Base-by-base conservation (phyloP, 2,113 vertebrate species). In the Passerina amoena region DNA sequence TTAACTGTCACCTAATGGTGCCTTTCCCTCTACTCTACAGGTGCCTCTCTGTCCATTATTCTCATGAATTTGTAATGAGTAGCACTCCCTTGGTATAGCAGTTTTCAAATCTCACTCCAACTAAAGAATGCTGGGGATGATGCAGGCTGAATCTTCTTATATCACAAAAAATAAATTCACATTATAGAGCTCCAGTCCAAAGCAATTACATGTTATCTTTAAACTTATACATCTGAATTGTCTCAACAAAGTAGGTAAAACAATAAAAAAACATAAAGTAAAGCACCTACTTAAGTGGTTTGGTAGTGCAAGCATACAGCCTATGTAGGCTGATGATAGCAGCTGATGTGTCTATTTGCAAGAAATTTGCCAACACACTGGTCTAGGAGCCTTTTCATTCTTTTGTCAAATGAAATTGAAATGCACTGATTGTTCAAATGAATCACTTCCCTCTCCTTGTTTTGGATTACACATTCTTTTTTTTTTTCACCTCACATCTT, bases 401-500 rank as follows among this genome's bases (percentile, higher is more conserved):
- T 96, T 93, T 91, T 95, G 84, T 90, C 79, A 86, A 92, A 90
- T 66, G 48, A 80, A 88, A 94, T 76, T 82, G 77, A 96, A 96
- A 95, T 83, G 87, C 25, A 2, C 70, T 95, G 90, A 84, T 94
- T 94, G 94, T 95, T 96, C 83, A 91, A 90, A 96, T 96, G 84
- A 94, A 95, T 96, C 90, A 96, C 86, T 97, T 93, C 83, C 90
- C 80, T 95, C 82, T 92, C 89, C 87, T 93, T 90, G 35, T 75
- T 95, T 96, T 96, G 69, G 50, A 82, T 95, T 93, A 57, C 65
- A 82, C 35, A 71, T 92, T 84, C 50, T 66, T 70, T 85, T 73
- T 82, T 85, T 76, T 82, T 30, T 90, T 63, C 38, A 92, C 94
- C 92, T 86, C 73, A 72, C 78, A 42, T 64, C 79, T 90, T 86